Evolutionary conservation across 1,140 invertebrate species (phyloP).

Genomic region (Rhizoglyphus robini): DNA sequence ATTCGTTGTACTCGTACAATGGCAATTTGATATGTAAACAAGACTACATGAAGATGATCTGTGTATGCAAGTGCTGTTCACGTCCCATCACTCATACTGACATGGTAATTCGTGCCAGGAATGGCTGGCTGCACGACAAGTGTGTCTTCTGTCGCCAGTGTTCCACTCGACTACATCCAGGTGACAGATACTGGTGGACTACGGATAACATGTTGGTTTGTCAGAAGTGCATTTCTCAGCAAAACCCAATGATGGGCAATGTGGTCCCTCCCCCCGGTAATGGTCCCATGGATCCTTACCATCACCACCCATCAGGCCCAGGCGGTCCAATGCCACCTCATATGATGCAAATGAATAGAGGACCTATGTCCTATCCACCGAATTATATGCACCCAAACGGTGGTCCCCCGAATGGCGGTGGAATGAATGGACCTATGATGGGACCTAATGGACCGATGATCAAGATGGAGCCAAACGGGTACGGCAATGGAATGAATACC

Average conservation of each 20-base stretch:
- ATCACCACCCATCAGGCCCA: neutral
- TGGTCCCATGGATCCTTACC: neutral
- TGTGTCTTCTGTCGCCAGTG: slow-evolving; percentile 7
- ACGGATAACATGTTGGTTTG: slow-evolving; percentile 2
- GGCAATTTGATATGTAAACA: neutral
- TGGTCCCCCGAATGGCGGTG: neutral
- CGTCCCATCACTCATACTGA: neutral
- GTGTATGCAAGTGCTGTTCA: neutral
- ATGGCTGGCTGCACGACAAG: neutral
- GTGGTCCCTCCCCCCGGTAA: neutral
- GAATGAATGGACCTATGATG: neutral
- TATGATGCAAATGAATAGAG: neutral
- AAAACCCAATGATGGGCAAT: neutral
- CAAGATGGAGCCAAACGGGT: slow-evolving; percentile 3
- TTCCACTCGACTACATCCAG: neutral
- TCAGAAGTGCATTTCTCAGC: slow-evolving; percentile 5
- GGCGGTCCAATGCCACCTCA: neutral
- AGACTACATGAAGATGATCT: neutral
- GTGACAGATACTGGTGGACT: neutral
- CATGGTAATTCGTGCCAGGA: slow-evolving; percentile 5
- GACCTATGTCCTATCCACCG: neutral
- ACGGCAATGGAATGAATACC: slow-evolving; percentile 1
- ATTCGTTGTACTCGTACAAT: neutral
- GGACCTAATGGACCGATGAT: neutral
- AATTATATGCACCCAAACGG: neutral